Conservation (phyloP, 2,797 vertebrate species). For the Amniataba percoides region DNA sequence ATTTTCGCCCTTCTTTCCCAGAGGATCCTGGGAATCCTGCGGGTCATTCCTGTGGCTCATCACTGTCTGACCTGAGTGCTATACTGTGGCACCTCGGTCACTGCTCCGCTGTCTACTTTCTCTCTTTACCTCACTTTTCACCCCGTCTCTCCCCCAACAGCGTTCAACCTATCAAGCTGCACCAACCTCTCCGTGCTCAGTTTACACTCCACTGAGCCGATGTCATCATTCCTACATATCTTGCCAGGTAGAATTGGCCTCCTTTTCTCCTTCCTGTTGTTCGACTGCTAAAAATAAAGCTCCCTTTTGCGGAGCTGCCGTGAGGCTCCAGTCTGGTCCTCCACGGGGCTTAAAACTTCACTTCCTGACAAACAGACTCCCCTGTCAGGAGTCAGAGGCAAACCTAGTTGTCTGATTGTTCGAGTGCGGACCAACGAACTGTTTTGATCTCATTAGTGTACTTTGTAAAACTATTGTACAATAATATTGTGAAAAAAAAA, state of each 20-base stretch:
- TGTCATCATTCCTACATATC: constrained; percentile 84
- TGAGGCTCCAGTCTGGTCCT: constrained; percentile 81
- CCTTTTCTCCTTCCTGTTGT: constrained; percentile 88
- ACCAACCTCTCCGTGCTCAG: constrained; percentile 64
- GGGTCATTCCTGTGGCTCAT: constrained; percentile 37
- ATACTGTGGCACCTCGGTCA: constrained; percentile 27
- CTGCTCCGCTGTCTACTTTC: constrained; percentile 48
- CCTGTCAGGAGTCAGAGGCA: constrained; percentile 53
- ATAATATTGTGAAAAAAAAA: not conserved
- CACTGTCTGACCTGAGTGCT: constrained; percentile 45
- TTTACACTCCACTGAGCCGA: constrained; percentile 82
- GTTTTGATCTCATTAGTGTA: constrained; percentile 3
- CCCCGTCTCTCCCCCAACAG: constrained; percentile 32
- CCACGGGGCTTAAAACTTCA: constrained; percentile 81
- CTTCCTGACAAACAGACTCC: constrained; percentile 74
- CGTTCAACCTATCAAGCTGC: constrained; percentile 67
- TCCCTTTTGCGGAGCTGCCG: constrained; percentile 77
- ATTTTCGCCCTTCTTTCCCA: not conserved
- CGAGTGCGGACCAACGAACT: constrained; percentile 1
- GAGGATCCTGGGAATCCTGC: constrained; percentile 39
- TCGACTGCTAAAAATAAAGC: constrained; percentile 87
- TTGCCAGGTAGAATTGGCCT: constrained; percentile 88
- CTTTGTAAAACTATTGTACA: not conserved
- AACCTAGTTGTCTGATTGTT: constrained; percentile 37
- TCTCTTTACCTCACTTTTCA: constrained; percentile 33